Evolutionary conservation across 2,888 invertebrate genomes (phyloP), one percentile per base, ranked within the genome.

Genomic region (Hyalella azteca): DNA sequence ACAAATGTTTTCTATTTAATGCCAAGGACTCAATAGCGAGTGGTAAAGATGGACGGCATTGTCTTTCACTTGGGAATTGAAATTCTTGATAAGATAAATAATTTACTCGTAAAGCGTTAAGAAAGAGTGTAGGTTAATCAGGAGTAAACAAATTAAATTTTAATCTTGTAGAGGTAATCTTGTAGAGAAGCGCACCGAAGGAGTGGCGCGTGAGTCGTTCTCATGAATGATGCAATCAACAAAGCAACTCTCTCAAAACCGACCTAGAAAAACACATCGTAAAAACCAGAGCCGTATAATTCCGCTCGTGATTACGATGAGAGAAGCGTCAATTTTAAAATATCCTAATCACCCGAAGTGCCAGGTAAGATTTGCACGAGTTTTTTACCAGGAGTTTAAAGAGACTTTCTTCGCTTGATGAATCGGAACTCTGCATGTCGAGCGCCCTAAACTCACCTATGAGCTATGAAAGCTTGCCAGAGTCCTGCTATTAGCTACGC

Each of bases 341-440:
- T 66, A 32, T 66, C 66, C 66, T 66, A 66, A 66, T 66, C 66
- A 66, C 66, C 66, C 36, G 66, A 66, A 66, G 66, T 66, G 66
- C 36, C 66, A 66, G 66, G 29, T 19, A 66, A 66, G 66, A 66
- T 66, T 66, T 66, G 66, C 39, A 36, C 66, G 66, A 22, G 32
- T 66, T 66, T 66, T 66, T 66, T 29, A 36, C 29, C 29, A 32
- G 66, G 36, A 32, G 36, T 66, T 66, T 66, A 66, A 66, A 66
- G 36, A 66, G 36, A 66, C 66, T 36, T 36, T 32, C 66, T 66
- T 66, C 66, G 36, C 36, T n/a, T 66, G 66, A 66, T 66, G 66
- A 66, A 66, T 66, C 66, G 36, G 32, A 29, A 36, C 29, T 32
- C 66, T 5, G n/a, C 36, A 66, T 32, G 59, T 29, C 29, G 36